Conservation (phyloP, 2,113 vertebrate species). For the Bufo bufo region DNA sequence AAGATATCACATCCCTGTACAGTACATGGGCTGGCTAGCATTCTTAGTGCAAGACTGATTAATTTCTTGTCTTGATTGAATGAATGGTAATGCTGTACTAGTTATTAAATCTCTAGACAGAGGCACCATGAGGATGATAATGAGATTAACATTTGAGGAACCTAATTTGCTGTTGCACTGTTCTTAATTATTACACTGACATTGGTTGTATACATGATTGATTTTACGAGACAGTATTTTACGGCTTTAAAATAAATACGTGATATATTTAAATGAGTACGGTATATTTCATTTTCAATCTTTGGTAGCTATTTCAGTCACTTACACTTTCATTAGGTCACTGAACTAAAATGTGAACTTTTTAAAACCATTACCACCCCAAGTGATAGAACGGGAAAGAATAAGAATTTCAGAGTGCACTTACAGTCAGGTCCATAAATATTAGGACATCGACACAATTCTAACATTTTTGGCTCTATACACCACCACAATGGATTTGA, state of each 20-base stretch:
- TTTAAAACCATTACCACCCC: background rate
- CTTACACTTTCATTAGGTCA: background rate
- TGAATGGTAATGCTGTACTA: conserved; percentile 71
- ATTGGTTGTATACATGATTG: conserved; percentile 66
- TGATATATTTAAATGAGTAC: background rate
- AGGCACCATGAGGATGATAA: conserved; percentile 73
- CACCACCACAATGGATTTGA: too few species aligned
- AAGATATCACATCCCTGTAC: conserved; percentile 2
- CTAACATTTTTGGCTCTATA: too few species aligned
- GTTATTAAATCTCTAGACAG: conserved; percentile 79
- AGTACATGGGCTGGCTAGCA: conserved; percentile 19
- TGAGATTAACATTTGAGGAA: conserved; percentile 78
- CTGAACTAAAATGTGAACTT: conserved; percentile 3
- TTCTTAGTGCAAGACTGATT: conserved; percentile 68
- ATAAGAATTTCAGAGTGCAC: background rate
- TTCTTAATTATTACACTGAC: conserved; percentile 79
- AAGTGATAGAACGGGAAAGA: background rate
- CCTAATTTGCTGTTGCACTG: conserved; percentile 71
- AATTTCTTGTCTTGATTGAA: conserved; percentile 79
- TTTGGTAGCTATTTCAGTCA: conserved; percentile 7
- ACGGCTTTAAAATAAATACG: conserved; percentile 59
- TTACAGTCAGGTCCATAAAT: too few species aligned
- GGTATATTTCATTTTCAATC: background rate
- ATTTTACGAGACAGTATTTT: conserved; percentile 61
- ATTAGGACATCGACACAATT: too few species aligned